A percentile compares a stretch with the other conserved stretches of the same genome.
These are phyloP conservation scores for Drosophila murphyi DNA, from an alignment of 1,140 invertebrate species.

Conservation along the genomic window DNA sequence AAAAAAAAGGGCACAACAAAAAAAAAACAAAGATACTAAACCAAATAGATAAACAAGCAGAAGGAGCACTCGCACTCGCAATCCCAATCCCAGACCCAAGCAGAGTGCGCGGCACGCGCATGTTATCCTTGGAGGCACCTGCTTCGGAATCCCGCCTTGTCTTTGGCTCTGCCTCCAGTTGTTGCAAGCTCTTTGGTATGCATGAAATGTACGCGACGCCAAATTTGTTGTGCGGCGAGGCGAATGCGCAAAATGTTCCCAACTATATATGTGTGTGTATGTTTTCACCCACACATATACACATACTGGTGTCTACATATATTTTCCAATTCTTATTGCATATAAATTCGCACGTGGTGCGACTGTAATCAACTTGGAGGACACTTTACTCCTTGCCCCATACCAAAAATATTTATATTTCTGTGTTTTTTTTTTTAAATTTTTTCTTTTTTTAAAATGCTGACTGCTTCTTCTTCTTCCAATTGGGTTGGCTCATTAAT, in stretches of 20 bases:
- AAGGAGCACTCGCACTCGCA: constrained; percentile 36
- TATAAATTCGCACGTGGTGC: constrained; percentile 82
- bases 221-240: constrained; percentile 83
- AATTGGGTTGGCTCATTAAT: constrained; percentile 64
- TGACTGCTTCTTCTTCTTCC: constrained; percentile 17
- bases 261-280: constrained; percentile 24
- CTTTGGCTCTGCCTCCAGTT: constrained; percentile 24
- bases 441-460: constrained; percentile 40
- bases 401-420: constrained; percentile 4
- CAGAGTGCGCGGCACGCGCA: constrained; percentile 51
- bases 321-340: constrained; percentile 83
- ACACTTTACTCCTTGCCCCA: constrained; percentile 61
- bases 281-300: constrained; percentile 32
- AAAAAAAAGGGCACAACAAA: constrained; percentile 15
- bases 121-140: constrained; percentile 79
- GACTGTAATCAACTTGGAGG: constrained; percentile 78
- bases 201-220: constrained; percentile 81
- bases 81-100: constrained; percentile 24
- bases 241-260: constrained; percentile 75
- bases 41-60: constrained; percentile 80
- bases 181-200: constrained; percentile 77
- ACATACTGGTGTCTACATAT: constrained; percentile 41
- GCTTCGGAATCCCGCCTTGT: constrained; percentile 44
- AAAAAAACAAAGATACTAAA: constrained; percentile 47
- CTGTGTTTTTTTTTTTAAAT: background rate